A percentile compares a stretch with the other conserved stretches of the same genome.
Conservation (phyloP, 2,797 vertebrate species). For the Helicolenus hilgendorfi region DNA sequence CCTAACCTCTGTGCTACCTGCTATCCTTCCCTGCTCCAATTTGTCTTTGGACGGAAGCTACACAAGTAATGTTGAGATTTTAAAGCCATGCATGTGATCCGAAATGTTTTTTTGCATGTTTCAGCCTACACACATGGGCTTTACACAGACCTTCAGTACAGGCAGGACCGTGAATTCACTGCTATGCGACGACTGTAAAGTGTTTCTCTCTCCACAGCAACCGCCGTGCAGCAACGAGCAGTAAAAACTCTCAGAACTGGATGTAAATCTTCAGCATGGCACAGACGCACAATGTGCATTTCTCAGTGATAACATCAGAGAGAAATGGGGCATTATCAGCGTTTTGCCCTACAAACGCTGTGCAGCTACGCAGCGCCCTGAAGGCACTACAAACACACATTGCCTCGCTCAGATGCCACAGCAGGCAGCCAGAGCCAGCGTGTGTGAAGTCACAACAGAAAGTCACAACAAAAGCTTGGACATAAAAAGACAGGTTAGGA, state of each 20-base stretch:
- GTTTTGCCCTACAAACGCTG: constrained; percentile 50
- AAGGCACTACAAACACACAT: constrained; percentile 57
- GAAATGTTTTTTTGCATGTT: background rate
- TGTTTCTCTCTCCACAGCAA: constrained; percentile 7
- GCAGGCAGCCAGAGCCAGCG: constrained; percentile 40
- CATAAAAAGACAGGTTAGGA: constrained; percentile 43
- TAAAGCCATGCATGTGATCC: background rate
- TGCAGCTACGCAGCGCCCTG: constrained; percentile 27
- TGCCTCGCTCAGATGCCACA: constrained; percentile 41
- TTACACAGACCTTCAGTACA: background rate
- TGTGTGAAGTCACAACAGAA: constrained; percentile 49
- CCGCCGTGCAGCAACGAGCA: constrained; percentile 2
- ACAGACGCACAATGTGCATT: constrained; percentile 3
- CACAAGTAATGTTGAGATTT: background rate
- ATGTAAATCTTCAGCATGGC: constrained; percentile 33
- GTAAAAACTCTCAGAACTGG: background rate
- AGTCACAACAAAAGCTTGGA: constrained; percentile 48
- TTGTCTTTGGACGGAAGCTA: background rate
- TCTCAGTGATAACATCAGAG: constrained; percentile 30
- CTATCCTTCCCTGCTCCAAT: background rate
- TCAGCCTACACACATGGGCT: background rate
- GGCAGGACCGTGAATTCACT: background rate
- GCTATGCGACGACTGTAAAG: background rate
- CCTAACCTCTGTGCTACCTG: background rate
- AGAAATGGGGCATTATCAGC: constrained; percentile 44